A percentile compares a stretch with the other conserved stretches of the same genome.
Evolutionary conservation across 2,113 vertebrate genomes (phyloP).

Genomic region (Neogale vison): DNA sequence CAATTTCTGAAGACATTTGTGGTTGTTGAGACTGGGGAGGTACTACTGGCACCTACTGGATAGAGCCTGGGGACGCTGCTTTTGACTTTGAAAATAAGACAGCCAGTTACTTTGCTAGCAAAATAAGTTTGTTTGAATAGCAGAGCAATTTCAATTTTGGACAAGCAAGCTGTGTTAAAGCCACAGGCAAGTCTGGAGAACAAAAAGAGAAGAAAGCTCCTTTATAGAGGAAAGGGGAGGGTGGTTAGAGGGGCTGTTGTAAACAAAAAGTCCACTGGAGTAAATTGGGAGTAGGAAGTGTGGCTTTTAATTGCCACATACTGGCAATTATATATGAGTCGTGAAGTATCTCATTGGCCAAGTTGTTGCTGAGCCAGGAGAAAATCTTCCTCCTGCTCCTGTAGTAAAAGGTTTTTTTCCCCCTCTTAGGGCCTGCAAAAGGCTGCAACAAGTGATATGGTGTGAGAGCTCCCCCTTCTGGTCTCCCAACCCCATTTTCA

Average conservation of each 20-base stretch:
- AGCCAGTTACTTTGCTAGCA: neutral
- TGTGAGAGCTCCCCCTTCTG: neutral
- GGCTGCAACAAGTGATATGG: neutral
- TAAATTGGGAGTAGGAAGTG: neutral
- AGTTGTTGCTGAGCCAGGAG: neutral
- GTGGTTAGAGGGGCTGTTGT: neutral
- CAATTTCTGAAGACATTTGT: slow-evolving; percentile 6
- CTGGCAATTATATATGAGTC: no score
- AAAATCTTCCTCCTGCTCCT: neutral
- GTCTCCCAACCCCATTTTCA: neutral
- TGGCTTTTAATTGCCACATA: neutral
- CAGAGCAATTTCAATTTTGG: neutral
- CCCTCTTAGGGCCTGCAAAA: neutral
- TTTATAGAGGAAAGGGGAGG: neutral
- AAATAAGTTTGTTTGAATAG: neutral
- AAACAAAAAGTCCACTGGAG: neutral
- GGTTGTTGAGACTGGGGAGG: neutral
- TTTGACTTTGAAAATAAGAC: neutral
- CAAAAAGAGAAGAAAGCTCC: neutral
- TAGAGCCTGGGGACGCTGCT: neutral
- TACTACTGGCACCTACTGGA: neutral
- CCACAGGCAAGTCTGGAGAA: neutral
- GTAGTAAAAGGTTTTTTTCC: neutral
- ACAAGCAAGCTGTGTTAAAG: neutral
- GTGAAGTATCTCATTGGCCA: neutral